phyloP scores from a whole-genome alignment of 2,888 invertebrate species.

The Corbicula japonica region DNA sequence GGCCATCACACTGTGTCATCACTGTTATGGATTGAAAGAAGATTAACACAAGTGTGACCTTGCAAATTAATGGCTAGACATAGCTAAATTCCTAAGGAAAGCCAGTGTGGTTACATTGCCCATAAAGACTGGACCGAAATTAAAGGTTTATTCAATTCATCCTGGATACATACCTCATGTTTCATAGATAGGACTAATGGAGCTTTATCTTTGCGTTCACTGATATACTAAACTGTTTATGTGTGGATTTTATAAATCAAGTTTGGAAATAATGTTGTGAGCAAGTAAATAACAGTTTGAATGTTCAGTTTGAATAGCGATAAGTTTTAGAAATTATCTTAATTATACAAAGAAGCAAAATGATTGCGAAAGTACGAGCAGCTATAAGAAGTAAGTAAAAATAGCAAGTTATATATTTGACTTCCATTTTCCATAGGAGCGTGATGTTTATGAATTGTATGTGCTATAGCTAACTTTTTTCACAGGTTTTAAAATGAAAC shows the following conservation, averaged over 20 bases:
- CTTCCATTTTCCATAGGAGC: too few relatives aligned
- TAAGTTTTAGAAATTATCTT: slow-evolving; percentile 27
- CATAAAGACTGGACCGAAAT: slow-evolving; percentile 19
- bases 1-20: slow-evolving; percentile 10
- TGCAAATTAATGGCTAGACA: slow-evolving; percentile 15
- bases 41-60: slow-evolving; percentile 39
- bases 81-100: slow-evolving; percentile 22
- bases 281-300: slow-evolving; percentile 19
- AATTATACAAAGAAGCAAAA: slow-evolving; percentile 15
- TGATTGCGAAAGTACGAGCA: slow-evolving; percentile 46
- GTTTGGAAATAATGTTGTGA: background rate
- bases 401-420: too few relatives aligned
- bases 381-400: slow-evolving; percentile 45
- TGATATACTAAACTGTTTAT: slow-evolving; percentile 13
- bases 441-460: too few relatives aligned
- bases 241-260: slow-evolving; percentile 4
- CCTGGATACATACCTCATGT: slow-evolving; percentile 8
- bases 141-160: slow-evolving; percentile 15
- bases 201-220: slow-evolving; percentile 4
- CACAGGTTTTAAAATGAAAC: too few relatives aligned
- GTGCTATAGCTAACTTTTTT: too few relatives aligned
- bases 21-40: slow-evolving; percentile 7
- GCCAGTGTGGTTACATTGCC: slow-evolving; percentile 8
- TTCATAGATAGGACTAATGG: background rate
- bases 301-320: slow-evolving; percentile 36